Evolutionary conservation across 1,140 invertebrate species (phyloP).

Genomic region (Eurosta solidaginis): DNA sequence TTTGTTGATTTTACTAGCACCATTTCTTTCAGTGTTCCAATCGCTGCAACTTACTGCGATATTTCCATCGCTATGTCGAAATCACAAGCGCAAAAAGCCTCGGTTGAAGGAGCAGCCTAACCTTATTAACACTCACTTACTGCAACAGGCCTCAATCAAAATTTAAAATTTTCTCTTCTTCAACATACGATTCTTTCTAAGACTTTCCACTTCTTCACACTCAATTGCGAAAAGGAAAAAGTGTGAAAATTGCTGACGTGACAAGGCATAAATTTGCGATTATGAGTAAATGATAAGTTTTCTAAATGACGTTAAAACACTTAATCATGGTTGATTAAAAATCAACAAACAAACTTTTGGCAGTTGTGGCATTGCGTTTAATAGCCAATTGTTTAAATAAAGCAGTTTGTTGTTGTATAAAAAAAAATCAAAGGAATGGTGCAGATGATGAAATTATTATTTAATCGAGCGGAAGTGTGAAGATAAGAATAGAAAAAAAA

Average conservation of each 20-base stretch:
- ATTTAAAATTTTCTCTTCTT: background rate
- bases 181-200: background rate
- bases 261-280: slow-evolving; percentile 26
- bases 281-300: background rate
- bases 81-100: too few species aligned
- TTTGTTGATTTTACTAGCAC: too few species aligned
- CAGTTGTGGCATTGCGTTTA: too few species aligned
- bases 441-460: background rate
- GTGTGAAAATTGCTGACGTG: background rate
- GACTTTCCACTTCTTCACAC: too few species aligned
- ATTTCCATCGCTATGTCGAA: too few species aligned
- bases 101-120: too few species aligned
- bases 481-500: background rate
- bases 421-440: background rate
- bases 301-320: background rate
- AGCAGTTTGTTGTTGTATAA: background rate
- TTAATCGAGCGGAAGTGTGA: slow-evolving; percentile 16
- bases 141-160: too few species aligned
- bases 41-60: too few species aligned
- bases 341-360: background rate
- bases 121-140: too few species aligned
- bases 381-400: background rate
- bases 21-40: too few species aligned
- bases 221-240: too few species aligned
- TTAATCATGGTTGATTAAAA: background rate